Base-by-base conservation (phyloP, 2,113 vertebrate species). In the Megatriorchis doriae region DNA sequence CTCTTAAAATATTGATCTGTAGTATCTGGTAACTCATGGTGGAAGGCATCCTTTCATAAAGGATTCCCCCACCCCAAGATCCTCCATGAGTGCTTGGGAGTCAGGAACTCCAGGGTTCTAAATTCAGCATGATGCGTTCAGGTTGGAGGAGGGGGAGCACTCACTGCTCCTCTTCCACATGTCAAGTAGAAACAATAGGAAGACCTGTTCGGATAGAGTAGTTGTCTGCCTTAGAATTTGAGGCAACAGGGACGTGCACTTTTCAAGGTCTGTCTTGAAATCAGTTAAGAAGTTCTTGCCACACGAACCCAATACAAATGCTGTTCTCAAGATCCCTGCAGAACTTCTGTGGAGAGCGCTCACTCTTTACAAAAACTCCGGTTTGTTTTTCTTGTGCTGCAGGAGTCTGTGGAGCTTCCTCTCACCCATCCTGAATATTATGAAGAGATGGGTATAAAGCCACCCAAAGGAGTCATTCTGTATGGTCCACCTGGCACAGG, bases 391-490 rank as follows among this genome's bases (percentile, higher is more conserved):
- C 40, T 94, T 92, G 70, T 85, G 47, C 85, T 78, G 21, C 86
- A 99, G 99, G 99, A 99, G 83, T 99, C 99, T 26, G 99, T 99
- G 97, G 99, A 99, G 97, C 98, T 99, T 85, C 99, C 99, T 32
- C 99, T 99, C 65, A 99, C 99, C 86, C 99, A 99, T 80, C 99
- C 99, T 75, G 99, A 99, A 32, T 99, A 99, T 95, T 99, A 99
- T 10, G 99, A 99, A 91, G 99, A 99, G 93, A 99, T 99, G 99
- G 99, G 99, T 42, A 99, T 99, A 71, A 99, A 99, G 86, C 99
- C 99, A 45, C 99, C 99, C 18, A 99, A 99, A 96, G 99, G 99
- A 74, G 99, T 99, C 83, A 99, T 99, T 97, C 98, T 99, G 9
- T 99, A 99, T 5, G 99, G 99, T 8, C 98, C 99, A 7, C 99